Percentiles rank a stretch among this genome's conserved stretches.
phyloP scores from a whole-genome alignment of 2,888 invertebrate genomes.

The Drosophila robusta region DNA sequence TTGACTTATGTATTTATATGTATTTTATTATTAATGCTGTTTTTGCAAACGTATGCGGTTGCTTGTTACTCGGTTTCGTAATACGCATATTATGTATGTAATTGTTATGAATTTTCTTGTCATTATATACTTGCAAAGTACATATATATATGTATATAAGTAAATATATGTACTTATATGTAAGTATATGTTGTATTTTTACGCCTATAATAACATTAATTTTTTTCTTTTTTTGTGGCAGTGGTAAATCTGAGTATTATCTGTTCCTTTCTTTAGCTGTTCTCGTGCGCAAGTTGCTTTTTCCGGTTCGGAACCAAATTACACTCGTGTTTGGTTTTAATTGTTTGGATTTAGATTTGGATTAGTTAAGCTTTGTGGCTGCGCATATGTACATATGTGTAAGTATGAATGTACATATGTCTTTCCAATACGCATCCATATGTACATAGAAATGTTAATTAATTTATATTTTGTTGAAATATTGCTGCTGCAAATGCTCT shows the following conservation, averaged over 20 bases:
- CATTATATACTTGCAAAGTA: slow-evolving; percentile 56
- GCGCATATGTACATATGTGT: slow-evolving; percentile 36
- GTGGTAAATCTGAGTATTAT: slow-evolving; percentile 82
- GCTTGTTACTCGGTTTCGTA: slow-evolving; percentile 31
- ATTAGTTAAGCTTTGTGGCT: slow-evolving; percentile 33
- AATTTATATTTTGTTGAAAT: slow-evolving; percentile 27
- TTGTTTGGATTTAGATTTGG: slow-evolving; percentile 22
- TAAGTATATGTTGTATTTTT: slow-evolving; percentile 39
- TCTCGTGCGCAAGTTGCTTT: slow-evolving; percentile 20
- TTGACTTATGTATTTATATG: slow-evolving; percentile 70
- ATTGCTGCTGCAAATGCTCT: slow-evolving; percentile 45
- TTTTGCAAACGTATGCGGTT: slow-evolving; percentile 55
- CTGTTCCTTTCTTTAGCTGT: slow-evolving; percentile 49
- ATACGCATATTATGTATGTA: slow-evolving; percentile 49
- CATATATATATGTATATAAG: slow-evolving; percentile 41
- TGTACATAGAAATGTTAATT: slow-evolving; percentile 47
- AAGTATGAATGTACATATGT: slow-evolving; percentile 38
- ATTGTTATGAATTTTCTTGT: slow-evolving; percentile 44
- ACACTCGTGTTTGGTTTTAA: slow-evolving; percentile 7
- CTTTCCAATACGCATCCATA: slow-evolving; percentile 46
- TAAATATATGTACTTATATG: slow-evolving; percentile 32
- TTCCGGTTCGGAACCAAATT: slow-evolving; percentile 10
- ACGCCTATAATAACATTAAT: slow-evolving; percentile 64
- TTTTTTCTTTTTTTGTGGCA: slow-evolving; percentile 73
- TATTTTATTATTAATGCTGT: slow-evolving; percentile 54